These are phyloP conservation scores for Phortica magna DNA, from an alignment of 2,888 invertebrate genomes.

Conservation along the genomic window DNA sequence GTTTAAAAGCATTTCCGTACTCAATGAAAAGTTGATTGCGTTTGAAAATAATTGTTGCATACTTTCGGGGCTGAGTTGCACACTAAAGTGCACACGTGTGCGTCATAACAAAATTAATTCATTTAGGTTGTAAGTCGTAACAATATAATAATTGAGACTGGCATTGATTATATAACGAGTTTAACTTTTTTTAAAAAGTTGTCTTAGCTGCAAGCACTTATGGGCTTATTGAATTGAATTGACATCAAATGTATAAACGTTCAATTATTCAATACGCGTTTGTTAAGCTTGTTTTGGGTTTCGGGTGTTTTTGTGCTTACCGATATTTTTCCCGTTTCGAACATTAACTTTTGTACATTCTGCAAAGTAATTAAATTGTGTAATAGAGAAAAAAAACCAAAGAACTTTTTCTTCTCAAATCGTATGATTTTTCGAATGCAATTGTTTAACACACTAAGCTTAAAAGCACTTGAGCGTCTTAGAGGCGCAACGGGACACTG, in stretches of 20 bases:
- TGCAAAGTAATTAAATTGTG: constrained; percentile 58
- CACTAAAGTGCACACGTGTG: not conserved
- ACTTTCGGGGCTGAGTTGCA: not conserved
- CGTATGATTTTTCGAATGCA: not conserved
- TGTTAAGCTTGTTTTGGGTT: not conserved
- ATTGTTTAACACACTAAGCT: not conserved
- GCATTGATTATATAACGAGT: not conserved
- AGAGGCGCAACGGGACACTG: constrained; percentile 33
- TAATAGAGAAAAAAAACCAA: constrained; percentile 18
- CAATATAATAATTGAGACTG: not conserved
- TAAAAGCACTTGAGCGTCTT: constrained; percentile 34
- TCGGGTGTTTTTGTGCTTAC: constrained; percentile 61
- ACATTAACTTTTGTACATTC: constrained; percentile 76
- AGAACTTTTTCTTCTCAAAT: constrained; percentile 28
- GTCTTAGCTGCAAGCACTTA: not conserved
- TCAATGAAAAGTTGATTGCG: not conserved
- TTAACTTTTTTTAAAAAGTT: not conserved
- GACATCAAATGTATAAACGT: not conserved
- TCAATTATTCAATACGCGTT: too few species aligned
- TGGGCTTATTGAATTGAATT: not conserved
- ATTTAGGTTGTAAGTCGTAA: not conserved
- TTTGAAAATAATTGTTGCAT: not conserved
- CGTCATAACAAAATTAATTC: too few species aligned
- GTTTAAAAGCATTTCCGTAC: too few species aligned
- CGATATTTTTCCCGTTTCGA: constrained; percentile 76